phyloP scores from a whole-genome alignment of 2,797 vertebrate genomes.

The Mus caroli region DNA sequence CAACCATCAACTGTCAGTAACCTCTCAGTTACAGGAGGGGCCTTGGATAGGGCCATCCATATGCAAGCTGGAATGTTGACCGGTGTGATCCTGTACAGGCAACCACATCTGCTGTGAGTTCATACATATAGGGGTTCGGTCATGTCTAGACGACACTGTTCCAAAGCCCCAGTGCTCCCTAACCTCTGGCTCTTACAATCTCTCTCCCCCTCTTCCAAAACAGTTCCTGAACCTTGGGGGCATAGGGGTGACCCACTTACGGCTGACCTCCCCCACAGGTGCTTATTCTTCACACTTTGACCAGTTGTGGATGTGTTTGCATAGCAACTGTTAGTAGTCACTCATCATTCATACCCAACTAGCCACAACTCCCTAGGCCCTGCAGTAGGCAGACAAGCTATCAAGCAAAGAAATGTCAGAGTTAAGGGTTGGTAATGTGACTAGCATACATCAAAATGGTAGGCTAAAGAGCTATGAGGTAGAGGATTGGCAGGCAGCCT shows the following conservation, averaged over 20 bases:
- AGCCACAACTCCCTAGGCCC: neutral
- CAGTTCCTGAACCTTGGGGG: neutral
- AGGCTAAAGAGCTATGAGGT: neutral
- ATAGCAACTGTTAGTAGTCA: neutral
- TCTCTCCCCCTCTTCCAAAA: neutral
- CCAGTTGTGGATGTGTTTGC: neutral
- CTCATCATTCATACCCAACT: constrained; percentile 1
- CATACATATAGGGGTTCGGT: neutral
- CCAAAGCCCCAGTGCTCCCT: neutral
- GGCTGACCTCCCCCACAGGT: neutral
- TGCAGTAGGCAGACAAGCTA: neutral
- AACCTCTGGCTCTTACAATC: neutral
- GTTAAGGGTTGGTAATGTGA: neutral
- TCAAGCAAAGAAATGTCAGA: constrained; percentile 20
- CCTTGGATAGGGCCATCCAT: neutral
- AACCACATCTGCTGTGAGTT: neutral
- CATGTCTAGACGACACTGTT: neutral
- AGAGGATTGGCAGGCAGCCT: neutral
- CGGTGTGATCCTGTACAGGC: neutral
- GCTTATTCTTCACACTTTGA: neutral
- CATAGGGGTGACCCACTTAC: neutral
- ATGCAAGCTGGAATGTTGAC: neutral
- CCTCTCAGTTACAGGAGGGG: neutral
- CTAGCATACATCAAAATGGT: neutral
- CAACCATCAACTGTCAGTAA: neutral